Evolutionary conservation across 2,797 vertebrate genomes (phyloP).

Genomic region (Catharus ustulatus): DNA sequence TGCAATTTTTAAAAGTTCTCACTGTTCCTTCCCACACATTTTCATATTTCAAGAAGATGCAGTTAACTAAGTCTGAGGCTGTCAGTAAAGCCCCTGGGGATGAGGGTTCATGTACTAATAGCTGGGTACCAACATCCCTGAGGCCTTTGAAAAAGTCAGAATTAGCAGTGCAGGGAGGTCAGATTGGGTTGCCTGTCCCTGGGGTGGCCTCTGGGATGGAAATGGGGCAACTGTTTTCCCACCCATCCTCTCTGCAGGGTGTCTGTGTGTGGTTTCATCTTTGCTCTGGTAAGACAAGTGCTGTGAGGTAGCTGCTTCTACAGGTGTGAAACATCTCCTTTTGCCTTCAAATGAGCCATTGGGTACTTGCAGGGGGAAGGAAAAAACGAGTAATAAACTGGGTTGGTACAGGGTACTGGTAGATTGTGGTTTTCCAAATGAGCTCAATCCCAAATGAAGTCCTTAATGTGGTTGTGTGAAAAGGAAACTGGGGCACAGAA

Average conservation of each 20-base stretch:
- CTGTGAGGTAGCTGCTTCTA: not conserved
- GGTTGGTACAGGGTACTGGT: not conserved
- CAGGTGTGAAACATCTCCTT: not conserved
- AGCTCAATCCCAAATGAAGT: not conserved
- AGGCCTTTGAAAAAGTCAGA: not conserved
- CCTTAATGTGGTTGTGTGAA: not conserved
- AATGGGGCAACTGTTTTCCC: not conserved
- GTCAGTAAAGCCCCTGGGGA: not conserved
- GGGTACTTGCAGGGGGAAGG: not conserved
- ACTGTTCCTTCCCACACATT: constrained; percentile 53
- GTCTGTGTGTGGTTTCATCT: not conserved
- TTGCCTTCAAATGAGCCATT: not conserved
- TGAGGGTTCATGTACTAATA: not conserved
- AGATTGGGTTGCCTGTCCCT: not conserved
- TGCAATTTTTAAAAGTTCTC: constrained; percentile 58
- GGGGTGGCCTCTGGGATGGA: not conserved
- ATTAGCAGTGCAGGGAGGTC: not conserved
- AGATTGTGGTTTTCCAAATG: not conserved
- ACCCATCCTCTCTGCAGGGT: not conserved
- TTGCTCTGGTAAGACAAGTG: fast-evolving
- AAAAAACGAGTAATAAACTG: fast-evolving
- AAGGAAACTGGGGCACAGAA: not conserved
- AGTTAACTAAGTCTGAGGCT: constrained; percentile 30
- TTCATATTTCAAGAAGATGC: constrained; percentile 40
- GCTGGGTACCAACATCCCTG: not conserved